phyloP scores from a whole-genome alignment of 1,140 invertebrate genomes.

The Pachyrhynchus sulphureomaculatus region DNA sequence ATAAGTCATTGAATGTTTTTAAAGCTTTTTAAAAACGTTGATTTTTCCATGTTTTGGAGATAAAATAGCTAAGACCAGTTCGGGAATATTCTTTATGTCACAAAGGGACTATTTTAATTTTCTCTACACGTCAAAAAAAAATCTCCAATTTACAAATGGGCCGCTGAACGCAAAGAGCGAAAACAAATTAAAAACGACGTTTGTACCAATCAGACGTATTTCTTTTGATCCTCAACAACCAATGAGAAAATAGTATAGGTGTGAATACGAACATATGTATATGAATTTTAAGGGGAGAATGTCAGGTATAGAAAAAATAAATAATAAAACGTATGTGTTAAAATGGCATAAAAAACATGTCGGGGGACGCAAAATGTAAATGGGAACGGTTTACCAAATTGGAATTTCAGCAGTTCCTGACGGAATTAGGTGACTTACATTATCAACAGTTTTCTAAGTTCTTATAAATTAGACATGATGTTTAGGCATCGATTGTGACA shows the following conservation, averaged over 20 bases:
- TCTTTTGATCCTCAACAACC: slow-evolving; percentile 35
- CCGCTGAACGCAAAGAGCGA: slow-evolving; percentile 44
- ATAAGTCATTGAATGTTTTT: too few relatives aligned
- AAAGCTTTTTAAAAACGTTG: too few relatives aligned
- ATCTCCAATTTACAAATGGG: slow-evolving; percentile 46
- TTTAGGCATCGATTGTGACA: too few relatives aligned
- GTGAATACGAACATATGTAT: slow-evolving; percentile 32
- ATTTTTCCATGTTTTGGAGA: too few relatives aligned
- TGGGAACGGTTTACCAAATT: too few relatives aligned
- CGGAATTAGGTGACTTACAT: too few relatives aligned
- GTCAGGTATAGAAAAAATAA: slow-evolving; percentile 20
- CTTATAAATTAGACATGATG: too few relatives aligned
- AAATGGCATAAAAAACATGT: slow-evolving; percentile 3
- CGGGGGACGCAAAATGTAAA: too few relatives aligned
- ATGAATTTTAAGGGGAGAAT: slow-evolving; percentile 17
- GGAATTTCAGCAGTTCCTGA: too few relatives aligned
- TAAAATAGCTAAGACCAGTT: background rate
- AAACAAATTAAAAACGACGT: slow-evolving; percentile 47
- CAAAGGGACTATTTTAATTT: slow-evolving; percentile 30
- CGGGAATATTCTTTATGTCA: background rate
- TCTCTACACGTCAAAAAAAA: slow-evolving; percentile 39
- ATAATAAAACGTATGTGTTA: slow-evolving; percentile 10
- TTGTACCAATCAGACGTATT: slow-evolving; percentile 39
- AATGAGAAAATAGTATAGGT: slow-evolving; percentile 35
- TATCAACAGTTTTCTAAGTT: too few relatives aligned